Evolutionary conservation across 1,140 invertebrate genomes (phyloP).

Genomic region (Drosophila busckii): DNA sequence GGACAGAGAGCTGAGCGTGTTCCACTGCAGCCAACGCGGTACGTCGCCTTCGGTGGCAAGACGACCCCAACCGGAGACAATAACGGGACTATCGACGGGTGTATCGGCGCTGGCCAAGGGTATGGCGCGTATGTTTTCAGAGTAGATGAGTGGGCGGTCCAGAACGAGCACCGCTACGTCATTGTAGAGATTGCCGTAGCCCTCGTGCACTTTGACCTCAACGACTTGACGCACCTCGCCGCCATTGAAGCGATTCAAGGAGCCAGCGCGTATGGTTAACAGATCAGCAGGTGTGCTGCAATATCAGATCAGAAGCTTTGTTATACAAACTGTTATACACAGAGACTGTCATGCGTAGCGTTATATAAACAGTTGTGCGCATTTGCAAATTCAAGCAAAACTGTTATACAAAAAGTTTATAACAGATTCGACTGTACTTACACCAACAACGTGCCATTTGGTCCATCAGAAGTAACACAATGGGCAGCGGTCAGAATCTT

Average conservation of each 20-base stretch:
- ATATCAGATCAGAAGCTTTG: no score
- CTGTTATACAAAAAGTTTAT: no score
- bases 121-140: conserved; percentile 57
- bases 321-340: no score
- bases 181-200: conserved; percentile 59
- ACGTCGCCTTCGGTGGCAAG: conserved; percentile 36
- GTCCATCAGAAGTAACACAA: no score
- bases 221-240: conserved; percentile 10
- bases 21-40: conserved; percentile 31
- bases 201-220: conserved; percentile 52
- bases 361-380: no score
- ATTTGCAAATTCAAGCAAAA: no score
- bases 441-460: no score
- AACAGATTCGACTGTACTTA: no score
- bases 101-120: conserved; percentile 37
- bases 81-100: conserved; percentile 15
- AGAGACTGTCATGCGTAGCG: no score
- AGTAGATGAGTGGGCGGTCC: conserved; percentile 51
- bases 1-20: conserved; percentile 8
- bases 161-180: conserved; percentile 79
- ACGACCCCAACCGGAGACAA: conserved; percentile 80
- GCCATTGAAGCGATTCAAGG: conserved; percentile 8
- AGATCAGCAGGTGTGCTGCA: neutral
- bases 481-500: no score
- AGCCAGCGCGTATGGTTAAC: conserved; percentile 22